phyloP scores from a whole-genome alignment of 2,888 invertebrate genomes.

The Pemphredon lugubris region DNA sequence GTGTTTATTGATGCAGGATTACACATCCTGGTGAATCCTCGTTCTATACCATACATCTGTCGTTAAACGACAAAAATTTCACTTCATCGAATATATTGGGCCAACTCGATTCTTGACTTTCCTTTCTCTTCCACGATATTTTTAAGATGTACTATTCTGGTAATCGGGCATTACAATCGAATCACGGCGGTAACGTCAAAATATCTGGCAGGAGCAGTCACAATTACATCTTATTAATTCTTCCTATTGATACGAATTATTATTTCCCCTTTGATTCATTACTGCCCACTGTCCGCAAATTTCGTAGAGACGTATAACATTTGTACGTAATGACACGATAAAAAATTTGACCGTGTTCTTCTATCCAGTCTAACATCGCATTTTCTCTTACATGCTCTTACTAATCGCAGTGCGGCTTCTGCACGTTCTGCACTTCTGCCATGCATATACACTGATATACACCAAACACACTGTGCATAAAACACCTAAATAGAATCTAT shows the following conservation, averaged over 20 bases:
- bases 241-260: slow-evolving; percentile 10
- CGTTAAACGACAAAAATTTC: slow-evolving; percentile 19
- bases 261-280: slow-evolving; percentile 5
- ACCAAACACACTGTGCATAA: too few relatives aligned
- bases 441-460: too few relatives aligned
- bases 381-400: slow-evolving; percentile 12
- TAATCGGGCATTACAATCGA: not conserved
- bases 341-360: not conserved
- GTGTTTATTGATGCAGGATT: slow-evolving; percentile 19
- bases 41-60: slow-evolving; percentile 10
- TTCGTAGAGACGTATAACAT: slow-evolving; percentile 9
- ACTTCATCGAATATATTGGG: not conserved
- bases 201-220: slow-evolving; percentile 6
- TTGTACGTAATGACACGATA: not conserved
- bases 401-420: slow-evolving; percentile 5
- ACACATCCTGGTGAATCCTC: slow-evolving; percentile 32
- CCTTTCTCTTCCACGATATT: not conserved
- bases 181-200: slow-evolving; percentile 6
- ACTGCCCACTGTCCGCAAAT: slow-evolving; percentile 8
- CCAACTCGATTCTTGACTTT: not conserved
- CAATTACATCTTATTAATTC: slow-evolving; percentile 18
- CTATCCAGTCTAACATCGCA: slow-evolving; percentile 21
- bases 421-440: too few relatives aligned
- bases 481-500: too few relatives aligned
- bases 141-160: not conserved